Conservation (phyloP, 2,797 vertebrate species). For the Argya squamiceps region DNA sequence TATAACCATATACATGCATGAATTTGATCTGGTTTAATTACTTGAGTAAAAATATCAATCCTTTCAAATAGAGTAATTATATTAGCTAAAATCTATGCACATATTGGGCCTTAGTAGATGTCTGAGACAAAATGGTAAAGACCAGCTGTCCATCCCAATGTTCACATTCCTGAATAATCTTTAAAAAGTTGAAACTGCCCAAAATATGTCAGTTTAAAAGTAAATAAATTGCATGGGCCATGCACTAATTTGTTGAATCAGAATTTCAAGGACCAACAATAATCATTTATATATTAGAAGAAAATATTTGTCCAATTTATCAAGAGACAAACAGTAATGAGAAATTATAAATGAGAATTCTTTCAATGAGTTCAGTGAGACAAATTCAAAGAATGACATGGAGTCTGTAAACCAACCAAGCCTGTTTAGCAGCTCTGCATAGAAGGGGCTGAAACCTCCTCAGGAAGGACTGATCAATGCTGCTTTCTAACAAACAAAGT, state of each 20-base stretch:
- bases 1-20: background rate
- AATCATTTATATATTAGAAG: background rate
- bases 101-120: background rate
- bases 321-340: background rate
- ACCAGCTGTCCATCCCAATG: background rate
- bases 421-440: background rate
- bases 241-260: background rate
- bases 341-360: background rate
- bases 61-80: background rate
- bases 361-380: background rate
- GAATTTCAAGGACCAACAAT: background rate
- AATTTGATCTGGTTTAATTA: background rate
- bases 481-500: slow-evolving; percentile 2
- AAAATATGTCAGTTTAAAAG: background rate
- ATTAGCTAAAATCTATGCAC: background rate
- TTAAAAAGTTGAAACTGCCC: background rate
- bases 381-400: background rate
- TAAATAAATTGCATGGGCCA: background rate
- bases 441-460: slow-evolving; percentile 14
- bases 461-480: background rate
- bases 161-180: background rate
- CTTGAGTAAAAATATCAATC: background rate
- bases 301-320: background rate
- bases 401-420: background rate
- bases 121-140: background rate